Conservation (phyloP, 2,888 invertebrate genomes). For the Diarsia dahlii region DNA sequence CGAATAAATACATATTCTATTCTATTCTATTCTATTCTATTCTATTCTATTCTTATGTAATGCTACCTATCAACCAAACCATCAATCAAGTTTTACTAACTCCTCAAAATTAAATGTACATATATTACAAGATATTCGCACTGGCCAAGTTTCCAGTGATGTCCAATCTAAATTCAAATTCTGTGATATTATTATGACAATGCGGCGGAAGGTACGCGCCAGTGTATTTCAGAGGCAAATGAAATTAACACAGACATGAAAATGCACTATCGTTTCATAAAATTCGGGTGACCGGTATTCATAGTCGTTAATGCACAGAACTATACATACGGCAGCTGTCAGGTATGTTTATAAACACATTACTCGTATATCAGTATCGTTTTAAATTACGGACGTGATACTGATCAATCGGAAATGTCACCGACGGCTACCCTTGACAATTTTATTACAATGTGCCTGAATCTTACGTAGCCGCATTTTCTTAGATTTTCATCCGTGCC, state of each 20-base stretch:
- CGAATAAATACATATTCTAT: too few relatives aligned
- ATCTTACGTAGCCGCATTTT: neutral
- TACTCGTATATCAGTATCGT: neutral
- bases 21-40: too few relatives aligned
- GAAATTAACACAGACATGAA: conserved; percentile 48
- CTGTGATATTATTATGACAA: conserved; percentile 38
- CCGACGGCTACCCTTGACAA: neutral
- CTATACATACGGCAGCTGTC: conserved; percentile 8
- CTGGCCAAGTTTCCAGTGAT: conserved; percentile 44
- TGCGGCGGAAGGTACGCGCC: conserved; percentile 5
- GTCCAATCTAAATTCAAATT: conserved; percentile 61
- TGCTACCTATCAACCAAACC: neutral
- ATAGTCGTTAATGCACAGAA: conserved; percentile 15
- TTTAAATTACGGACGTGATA: conserved; percentile 9
- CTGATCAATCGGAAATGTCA: conserved; percentile 31
- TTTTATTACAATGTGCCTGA: conserved; percentile 7
- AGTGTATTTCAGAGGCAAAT: conserved; percentile 30
- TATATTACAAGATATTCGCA: conserved; percentile 28
- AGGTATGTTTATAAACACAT: conserved; percentile 1
- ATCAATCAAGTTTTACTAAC: conserved; percentile 27
- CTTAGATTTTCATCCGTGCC: neutral
- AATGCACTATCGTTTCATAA: conserved; percentile 56
- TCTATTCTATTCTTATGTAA: too few relatives aligned
- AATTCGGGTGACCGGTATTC: neutral
- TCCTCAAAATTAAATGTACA: conserved; percentile 30